Evolutionary conservation across 2,797 vertebrate species (phyloP).

Genomic region (Pogonophryne albipinna): DNA sequence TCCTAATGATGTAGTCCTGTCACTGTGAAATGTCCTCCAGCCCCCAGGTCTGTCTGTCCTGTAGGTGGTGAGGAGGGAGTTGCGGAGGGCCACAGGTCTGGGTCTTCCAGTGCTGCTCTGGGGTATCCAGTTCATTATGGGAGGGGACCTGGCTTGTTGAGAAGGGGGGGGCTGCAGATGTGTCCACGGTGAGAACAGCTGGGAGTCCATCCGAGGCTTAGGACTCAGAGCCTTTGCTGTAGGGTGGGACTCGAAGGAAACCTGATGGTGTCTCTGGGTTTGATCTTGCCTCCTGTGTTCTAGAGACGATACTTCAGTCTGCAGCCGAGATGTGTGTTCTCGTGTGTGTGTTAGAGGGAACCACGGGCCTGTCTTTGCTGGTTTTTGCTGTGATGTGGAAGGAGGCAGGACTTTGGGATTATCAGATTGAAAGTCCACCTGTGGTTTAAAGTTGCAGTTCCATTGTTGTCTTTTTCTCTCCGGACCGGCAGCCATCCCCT

Average conservation of each 20-base stretch:
- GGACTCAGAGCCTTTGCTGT: conserved; percentile 1
- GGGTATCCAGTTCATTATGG: conserved; percentile 49
- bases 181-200: neutral
- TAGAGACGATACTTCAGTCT: conserved; percentile 7
- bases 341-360: conserved; percentile 3
- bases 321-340: conserved; percentile 3
- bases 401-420: conserved; percentile 1
- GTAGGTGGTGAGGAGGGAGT: conserved; percentile 36
- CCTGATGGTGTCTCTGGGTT: neutral
- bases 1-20: neutral
- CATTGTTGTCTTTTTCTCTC: conserved; percentile 30
- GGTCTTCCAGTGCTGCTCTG: conserved; percentile 28
- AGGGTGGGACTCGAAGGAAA: neutral
- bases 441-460: conserved; percentile 27
- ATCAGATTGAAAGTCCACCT: conserved; percentile 18
- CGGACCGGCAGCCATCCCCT: neutral
- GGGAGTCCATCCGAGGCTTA: conserved; percentile 24
- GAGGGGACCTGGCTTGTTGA: conserved; percentile 31
- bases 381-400: conserved; percentile 25
- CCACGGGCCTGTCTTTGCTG: neutral
- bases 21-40: conserved; percentile 26
- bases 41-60: conserved; percentile 4
- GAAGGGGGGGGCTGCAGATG: conserved; percentile 11
- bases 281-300: conserved; percentile 25
- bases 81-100: conserved; percentile 19